Evolutionary conservation across 2,113 vertebrate genomes (phyloP).

Genomic region (Athene noctua): DNA sequence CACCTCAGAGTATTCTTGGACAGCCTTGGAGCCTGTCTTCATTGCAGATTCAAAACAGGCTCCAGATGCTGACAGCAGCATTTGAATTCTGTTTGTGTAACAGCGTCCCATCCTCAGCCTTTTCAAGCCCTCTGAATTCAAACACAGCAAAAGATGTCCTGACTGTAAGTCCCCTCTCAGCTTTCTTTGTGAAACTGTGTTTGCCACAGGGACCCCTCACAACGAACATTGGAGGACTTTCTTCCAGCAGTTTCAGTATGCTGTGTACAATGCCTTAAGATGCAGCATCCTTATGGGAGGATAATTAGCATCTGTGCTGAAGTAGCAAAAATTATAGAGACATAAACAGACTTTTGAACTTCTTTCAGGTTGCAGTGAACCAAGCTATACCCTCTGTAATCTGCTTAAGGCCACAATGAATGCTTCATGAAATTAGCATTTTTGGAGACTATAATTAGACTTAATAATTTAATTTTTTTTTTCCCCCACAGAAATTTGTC

Average conservation of each 20-base stretch:
- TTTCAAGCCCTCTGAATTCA: neutral
- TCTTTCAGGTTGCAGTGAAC: neutral
- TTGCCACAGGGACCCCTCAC: neutral
- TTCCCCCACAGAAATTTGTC: neutral
- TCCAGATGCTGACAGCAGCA: neutral
- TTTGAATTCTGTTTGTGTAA: neutral
- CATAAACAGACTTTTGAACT: neutral
- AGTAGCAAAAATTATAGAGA: neutral
- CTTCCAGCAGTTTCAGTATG: neutral
- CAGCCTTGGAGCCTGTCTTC: neutral
- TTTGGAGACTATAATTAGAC: neutral
- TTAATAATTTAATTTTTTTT: neutral
- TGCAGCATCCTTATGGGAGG: neutral
- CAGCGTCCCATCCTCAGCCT: neutral
- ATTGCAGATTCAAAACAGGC: neutral
- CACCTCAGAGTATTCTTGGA: neutral
- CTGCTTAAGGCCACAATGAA: neutral
- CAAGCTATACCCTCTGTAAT: neutral
- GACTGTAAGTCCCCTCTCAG: neutral
- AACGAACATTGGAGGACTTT: rapidly evolving
- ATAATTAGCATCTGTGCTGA: neutral
- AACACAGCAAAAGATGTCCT: neutral
- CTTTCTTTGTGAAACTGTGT: neutral
- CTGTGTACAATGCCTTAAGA: neutral
- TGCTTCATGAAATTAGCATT: neutral